phyloP scores from a whole-genome alignment of 2,113 vertebrate species.

The Serilophus lunatus region DNA sequence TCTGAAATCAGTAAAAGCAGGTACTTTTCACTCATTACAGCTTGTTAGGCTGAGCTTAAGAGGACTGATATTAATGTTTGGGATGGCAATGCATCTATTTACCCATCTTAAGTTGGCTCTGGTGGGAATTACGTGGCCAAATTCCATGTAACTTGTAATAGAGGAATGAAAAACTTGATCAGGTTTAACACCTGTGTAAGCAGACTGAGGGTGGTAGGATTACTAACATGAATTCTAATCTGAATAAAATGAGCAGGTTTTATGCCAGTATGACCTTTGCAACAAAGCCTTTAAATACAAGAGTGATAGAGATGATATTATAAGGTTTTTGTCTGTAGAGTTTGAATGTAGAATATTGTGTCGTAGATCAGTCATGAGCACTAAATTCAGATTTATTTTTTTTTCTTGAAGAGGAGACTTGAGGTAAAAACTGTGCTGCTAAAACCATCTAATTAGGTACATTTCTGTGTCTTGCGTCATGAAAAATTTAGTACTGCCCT shows the following conservation, averaged over 20 bases:
- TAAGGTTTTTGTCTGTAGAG: background rate
- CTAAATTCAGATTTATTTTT: background rate
- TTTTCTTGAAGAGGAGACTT: background rate
- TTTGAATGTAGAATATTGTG: background rate
- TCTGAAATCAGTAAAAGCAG: background rate
- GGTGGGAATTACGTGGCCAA: background rate
- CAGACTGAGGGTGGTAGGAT: background rate
- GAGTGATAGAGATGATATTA: background rate
- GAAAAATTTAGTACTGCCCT: background rate
- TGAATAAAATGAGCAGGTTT: background rate
- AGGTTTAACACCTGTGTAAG: background rate
- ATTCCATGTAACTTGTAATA: background rate
- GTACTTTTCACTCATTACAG: background rate
- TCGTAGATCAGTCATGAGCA: background rate
- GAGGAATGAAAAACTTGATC: background rate
- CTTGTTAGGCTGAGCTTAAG: background rate
- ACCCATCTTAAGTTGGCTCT: background rate
- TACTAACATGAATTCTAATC: background rate
- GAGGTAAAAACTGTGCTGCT: background rate
- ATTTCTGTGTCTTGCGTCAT: background rate
- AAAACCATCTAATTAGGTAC: background rate
- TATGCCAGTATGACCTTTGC: background rate
- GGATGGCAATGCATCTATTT: background rate
- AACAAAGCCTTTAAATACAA: background rate
- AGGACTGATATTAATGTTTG: background rate